Percentiles rank a stretch among this genome's conserved stretches.
These are phyloP conservation scores for Ditula angustiorana DNA, from an alignment of 2,888 invertebrate genomes.

Conservation along the genomic window DNA sequence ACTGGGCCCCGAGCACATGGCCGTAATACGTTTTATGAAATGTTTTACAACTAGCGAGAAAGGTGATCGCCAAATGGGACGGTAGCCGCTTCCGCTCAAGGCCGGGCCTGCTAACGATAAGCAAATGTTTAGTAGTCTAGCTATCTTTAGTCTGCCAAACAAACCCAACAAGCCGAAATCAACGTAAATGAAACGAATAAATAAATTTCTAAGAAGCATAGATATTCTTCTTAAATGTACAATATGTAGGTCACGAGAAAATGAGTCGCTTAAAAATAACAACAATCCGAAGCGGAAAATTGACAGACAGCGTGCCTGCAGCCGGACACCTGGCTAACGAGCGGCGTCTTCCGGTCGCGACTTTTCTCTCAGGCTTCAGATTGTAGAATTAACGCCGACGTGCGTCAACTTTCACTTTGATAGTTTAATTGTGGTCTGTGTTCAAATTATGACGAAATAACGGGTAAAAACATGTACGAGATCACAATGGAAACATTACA, in stretches of 20 bases:
- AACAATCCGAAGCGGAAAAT: constrained; percentile 57
- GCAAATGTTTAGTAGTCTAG: constrained; percentile 42
- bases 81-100: constrained; percentile 61
- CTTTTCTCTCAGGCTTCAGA: constrained; percentile 18
- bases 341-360: constrained; percentile 22
- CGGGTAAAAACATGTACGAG: too few relatives aligned
- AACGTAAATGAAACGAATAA: constrained; percentile 3
- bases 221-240: constrained; percentile 41
- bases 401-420: constrained; percentile 1
- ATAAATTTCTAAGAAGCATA: constrained; percentile 38
- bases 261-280: constrained; percentile 57
- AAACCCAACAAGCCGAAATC: not conserved
- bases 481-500: too few relatives aligned
- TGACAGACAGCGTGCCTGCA: constrained; percentile 54
- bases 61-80: constrained; percentile 73
- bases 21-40: constrained; percentile 70
- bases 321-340: constrained; percentile 55
- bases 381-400: not conserved
- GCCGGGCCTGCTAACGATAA: constrained; percentile 41
- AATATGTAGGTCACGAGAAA: constrained; percentile 47
- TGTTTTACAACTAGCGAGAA: constrained; percentile 79
- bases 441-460: too few relatives aligned
- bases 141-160: constrained; percentile 39
- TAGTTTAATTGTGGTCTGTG: constrained; percentile 1
- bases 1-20: constrained; percentile 70